Base-by-base conservation (phyloP, 2,888 invertebrate species). In the Volucella inflata region DNA sequence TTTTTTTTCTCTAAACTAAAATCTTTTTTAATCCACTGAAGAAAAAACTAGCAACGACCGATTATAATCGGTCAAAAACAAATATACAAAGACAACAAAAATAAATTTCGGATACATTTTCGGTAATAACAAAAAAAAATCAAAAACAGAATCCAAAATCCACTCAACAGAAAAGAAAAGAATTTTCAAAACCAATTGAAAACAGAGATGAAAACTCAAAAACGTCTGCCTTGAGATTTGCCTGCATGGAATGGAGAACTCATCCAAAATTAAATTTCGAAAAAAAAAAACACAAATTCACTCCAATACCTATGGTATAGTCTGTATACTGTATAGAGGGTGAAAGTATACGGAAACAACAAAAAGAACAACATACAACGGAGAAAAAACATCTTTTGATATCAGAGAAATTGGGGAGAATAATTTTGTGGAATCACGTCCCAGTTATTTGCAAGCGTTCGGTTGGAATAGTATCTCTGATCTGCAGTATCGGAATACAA, bases 381-480 rank as follows among this genome's bases (percentile, higher is more conserved):
- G 42, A 68, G 14, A 67, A 17, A n/a, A 53, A 17, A 40, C 50
- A 14, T 53, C 48, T 65, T 55, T 71, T 76, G 57, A 67, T 78
- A 75, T 80, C 67, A 48, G 44, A 60, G 67, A 68, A 80, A 64
- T 87, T 89, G 90, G 90, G 91, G 90, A 90, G 89, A 90, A 89
- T 87, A 90, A 89, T 87, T 88, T 88, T 87, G 87, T 89, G 88
- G 88, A 87, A 88, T 87, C 84, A 88, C 84, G 88, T 88, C 89
- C 90, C 90, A 91, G 91, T 91, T 91, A 89, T 89, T 89, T 88
- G 89, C 89, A 89, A 90, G 87, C 91, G 90, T 90, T 91, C 89
- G 91, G 89, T 89, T 89, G 88, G 92, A 90, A 90, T 90, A 90
- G 91, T 89, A 81, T 76, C 67, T 74, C 68, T 77, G 64, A 81